Conservation (phyloP, 2,888 invertebrate genomes). For the Apotomis turbidana region DNA sequence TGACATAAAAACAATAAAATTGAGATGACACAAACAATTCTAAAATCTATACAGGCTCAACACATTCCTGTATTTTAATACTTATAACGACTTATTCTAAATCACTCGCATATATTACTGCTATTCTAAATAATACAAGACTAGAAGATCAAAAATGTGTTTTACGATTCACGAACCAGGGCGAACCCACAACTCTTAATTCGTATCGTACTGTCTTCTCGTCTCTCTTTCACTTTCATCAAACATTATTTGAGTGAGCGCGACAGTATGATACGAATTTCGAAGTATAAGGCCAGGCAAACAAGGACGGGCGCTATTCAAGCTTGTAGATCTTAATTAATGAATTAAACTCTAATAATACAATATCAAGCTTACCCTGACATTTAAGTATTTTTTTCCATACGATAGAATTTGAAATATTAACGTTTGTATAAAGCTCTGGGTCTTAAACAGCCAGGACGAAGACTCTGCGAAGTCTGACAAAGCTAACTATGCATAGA, state of each 20-base stretch:
- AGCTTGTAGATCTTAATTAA: slow-evolving; percentile 56
- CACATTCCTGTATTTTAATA: slow-evolving; percentile 44
- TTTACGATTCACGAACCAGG: slow-evolving; percentile 34
- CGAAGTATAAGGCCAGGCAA: slow-evolving; percentile 54
- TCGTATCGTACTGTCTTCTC: too few species aligned
- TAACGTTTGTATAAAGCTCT: background rate
- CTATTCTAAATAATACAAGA: slow-evolving; percentile 62
- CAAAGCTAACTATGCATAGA: too few species aligned
- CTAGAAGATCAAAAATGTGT: slow-evolving; percentile 70
- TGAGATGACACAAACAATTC: slow-evolving; percentile 36
- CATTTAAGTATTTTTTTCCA: background rate
- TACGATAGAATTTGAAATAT: slow-evolving; percentile 5
- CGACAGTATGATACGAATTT: slow-evolving; percentile 15
- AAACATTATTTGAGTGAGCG: too few species aligned
- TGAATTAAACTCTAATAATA: slow-evolving; percentile 21
- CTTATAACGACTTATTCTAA: slow-evolving; percentile 48
- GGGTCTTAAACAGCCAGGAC: background rate
- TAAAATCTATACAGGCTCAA: slow-evolving; percentile 30
- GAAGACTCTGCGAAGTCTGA: too few species aligned
- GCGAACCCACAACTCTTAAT: background rate
- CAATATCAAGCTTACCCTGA: slow-evolving; percentile 27
- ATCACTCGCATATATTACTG: slow-evolving; percentile 52
- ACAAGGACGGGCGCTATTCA: slow-evolving; percentile 64
- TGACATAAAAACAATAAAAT: slow-evolving; percentile 37
- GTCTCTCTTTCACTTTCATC: too few species aligned